phyloP scores from a whole-genome alignment of 1,140 invertebrate genomes.

The Panulirus ornatus region DNA sequence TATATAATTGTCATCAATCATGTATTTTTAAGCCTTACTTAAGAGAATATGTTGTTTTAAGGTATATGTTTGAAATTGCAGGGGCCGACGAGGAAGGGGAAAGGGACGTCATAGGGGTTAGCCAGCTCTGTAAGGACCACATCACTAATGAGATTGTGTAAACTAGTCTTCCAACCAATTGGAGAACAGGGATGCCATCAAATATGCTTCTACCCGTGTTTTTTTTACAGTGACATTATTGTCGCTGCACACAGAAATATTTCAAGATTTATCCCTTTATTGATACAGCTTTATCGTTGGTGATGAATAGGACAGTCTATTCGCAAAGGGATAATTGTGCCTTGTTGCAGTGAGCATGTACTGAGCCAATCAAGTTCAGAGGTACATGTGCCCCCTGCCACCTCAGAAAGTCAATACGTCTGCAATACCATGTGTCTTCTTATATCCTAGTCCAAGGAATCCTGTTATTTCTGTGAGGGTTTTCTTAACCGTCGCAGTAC shows the following conservation, averaged over 20 bases:
- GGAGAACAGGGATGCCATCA: constrained; percentile 17
- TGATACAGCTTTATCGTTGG: constrained; percentile 12
- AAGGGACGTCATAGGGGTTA: constrained; percentile 31
- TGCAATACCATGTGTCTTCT: constrained; percentile 30
- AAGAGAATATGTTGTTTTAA: no score
- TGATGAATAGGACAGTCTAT: constrained; percentile 21
- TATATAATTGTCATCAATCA: no score
- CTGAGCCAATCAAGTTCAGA: constrained; percentile 22
- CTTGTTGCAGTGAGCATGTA: constrained; percentile 38
- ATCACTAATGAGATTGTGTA: neutral
- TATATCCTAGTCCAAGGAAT: constrained; percentile 44
- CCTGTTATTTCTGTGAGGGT: constrained; percentile 25
- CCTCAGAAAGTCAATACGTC: constrained; percentile 15
- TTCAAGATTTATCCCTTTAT: constrained; percentile 18
- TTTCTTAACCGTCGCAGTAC: constrained; percentile 13
- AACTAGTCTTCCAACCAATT: constrained; percentile 20
- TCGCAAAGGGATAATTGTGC: constrained; percentile 46
- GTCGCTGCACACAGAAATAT: neutral
- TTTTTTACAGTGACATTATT: neutral
- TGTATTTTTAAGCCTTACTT: no score
- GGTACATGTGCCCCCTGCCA: constrained; percentile 25
- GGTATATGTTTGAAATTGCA: neutral
- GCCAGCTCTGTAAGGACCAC: neutral
- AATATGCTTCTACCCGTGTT: neutral
- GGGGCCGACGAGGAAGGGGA: constrained; percentile 10